Conservation (phyloP, 2,797 vertebrate genomes). For the Odontamblyopus rebecca region DNA sequence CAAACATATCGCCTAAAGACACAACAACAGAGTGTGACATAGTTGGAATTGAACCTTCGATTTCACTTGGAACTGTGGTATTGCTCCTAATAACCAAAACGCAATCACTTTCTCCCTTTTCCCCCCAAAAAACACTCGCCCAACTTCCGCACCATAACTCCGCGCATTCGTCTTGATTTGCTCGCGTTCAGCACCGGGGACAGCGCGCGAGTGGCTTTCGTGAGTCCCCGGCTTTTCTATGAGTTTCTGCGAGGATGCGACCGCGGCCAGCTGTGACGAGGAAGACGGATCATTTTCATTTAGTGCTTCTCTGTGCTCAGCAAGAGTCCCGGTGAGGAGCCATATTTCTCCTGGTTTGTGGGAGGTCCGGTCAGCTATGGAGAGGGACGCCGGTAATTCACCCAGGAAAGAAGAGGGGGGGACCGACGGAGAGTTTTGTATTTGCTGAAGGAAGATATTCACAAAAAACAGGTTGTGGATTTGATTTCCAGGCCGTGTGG, state of each 20-base stretch:
- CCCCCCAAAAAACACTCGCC: background rate
- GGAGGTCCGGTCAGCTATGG: conserved; percentile 17
- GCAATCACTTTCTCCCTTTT: too few relatives aligned
- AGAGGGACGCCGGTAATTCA: conserved; percentile 46
- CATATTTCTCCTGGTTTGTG: background rate
- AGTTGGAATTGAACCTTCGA: too few relatives aligned
- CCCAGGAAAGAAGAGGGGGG: background rate
- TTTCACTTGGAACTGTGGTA: too few relatives aligned
- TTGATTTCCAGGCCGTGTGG: background rate
- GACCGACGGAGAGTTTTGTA: too few relatives aligned
- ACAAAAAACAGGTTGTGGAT: background rate
- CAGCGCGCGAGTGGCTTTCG: background rate
- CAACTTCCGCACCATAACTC: background rate
- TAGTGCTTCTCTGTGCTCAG: conserved; percentile 44
- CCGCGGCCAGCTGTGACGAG: conserved; percentile 21
- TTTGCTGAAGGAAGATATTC: background rate
- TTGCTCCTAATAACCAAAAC: too few relatives aligned
- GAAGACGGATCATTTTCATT: conserved; percentile 50
- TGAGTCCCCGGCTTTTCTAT: background rate
- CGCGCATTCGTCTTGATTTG: conserved; percentile 22
- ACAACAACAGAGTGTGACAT: too few relatives aligned
- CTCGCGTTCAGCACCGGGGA: background rate
- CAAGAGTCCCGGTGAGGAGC: conserved; percentile 38
- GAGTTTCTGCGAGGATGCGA: background rate
- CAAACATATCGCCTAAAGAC: too few relatives aligned